Evolutionary conservation across 1,140 invertebrate species (phyloP).

Genomic region (Aphelenchoides avenae): DNA sequence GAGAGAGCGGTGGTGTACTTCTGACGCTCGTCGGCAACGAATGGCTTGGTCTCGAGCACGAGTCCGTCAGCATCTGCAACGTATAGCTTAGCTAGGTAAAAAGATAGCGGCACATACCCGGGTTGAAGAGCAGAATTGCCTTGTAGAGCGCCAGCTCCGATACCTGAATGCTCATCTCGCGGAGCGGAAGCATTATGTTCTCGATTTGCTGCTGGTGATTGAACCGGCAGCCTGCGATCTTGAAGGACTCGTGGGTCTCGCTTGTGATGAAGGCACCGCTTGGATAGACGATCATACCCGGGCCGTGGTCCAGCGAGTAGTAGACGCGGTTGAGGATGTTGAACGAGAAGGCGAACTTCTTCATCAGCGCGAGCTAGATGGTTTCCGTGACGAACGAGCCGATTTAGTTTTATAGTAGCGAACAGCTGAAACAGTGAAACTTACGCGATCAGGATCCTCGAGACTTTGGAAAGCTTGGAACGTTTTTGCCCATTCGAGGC

Average conservation of each 20-base stretch:
- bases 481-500: conserved; percentile 51
- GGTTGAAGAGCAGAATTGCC: conserved; percentile 65
- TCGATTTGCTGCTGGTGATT: conserved; percentile 61
- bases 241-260: conserved; percentile 46
- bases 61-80: conserved; percentile 46
- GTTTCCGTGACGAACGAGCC: conserved; percentile 2
- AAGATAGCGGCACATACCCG: conserved; percentile 56
- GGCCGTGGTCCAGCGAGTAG: conserved; percentile 46
- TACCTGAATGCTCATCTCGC: conserved; percentile 62
- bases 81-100: conserved; percentile 11
- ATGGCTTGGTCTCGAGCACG: conserved; percentile 29
- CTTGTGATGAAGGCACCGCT: conserved; percentile 50
- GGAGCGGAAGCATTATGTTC: conserved; percentile 61
- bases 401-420: not conserved
- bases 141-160: conserved; percentile 64
- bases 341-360: conserved; percentile 53
- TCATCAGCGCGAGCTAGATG: conserved; percentile 39
- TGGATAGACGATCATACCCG: conserved; percentile 53
- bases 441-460: conserved; percentile 37
- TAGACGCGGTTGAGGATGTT: conserved; percentile 50
- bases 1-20: conserved; percentile 48
- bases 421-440: not conserved
- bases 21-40: conserved; percentile 36
- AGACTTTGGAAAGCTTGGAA: conserved; percentile 45
- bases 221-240: conserved; percentile 47